Conservation (phyloP, 2,113 vertebrate species). For the Thamnaconus septentrionalis region DNA sequence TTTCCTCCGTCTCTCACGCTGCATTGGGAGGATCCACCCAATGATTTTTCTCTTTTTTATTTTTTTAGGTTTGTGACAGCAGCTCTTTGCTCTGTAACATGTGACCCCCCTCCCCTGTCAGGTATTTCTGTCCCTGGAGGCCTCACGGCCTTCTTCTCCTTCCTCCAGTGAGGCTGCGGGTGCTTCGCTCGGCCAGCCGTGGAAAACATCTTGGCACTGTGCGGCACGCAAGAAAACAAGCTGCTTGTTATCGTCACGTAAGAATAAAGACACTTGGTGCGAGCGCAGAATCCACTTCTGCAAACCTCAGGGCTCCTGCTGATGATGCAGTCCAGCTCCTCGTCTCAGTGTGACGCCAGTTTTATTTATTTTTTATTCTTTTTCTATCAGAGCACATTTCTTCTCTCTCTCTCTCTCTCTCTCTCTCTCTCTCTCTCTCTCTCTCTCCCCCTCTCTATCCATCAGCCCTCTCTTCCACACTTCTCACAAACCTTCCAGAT, state of each 20-base stretch:
- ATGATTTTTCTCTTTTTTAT: slow-evolving; percentile 8
- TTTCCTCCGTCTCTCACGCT: too few species aligned
- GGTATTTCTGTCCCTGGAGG: too few species aligned
- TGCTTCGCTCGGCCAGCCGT: slow-evolving; percentile 8
- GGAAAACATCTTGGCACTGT: slow-evolving; percentile 28
- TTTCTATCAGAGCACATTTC: too few species aligned
- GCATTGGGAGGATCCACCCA: too few species aligned
- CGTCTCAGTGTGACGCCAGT: slow-evolving; percentile 9
- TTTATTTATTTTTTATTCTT: too few species aligned
- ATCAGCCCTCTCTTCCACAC: slow-evolving; percentile 15
- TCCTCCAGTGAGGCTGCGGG: too few species aligned
- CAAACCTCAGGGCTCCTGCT: slow-evolving; percentile 11
- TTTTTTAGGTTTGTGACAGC: slow-evolving; percentile 3
- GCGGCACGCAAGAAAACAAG: slow-evolving; percentile 8
- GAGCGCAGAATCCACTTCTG: slow-evolving; percentile 15
- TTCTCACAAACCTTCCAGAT: too few species aligned
- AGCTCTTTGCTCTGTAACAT: too few species aligned
- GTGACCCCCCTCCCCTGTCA: too few species aligned
- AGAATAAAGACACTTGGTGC: slow-evolving; percentile 22
- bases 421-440: slow-evolving; percentile 11
- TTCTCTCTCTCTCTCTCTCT: slow-evolving; percentile 9
- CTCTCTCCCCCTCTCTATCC: slow-evolving; percentile 11
- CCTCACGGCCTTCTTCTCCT: too few species aligned
- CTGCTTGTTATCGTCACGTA: slow-evolving; percentile 20
- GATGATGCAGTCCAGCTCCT: slow-evolving; percentile 8